Base-by-base conservation (phyloP, 2,113 vertebrate genomes). In the Ondatra zibethicus region DNA sequence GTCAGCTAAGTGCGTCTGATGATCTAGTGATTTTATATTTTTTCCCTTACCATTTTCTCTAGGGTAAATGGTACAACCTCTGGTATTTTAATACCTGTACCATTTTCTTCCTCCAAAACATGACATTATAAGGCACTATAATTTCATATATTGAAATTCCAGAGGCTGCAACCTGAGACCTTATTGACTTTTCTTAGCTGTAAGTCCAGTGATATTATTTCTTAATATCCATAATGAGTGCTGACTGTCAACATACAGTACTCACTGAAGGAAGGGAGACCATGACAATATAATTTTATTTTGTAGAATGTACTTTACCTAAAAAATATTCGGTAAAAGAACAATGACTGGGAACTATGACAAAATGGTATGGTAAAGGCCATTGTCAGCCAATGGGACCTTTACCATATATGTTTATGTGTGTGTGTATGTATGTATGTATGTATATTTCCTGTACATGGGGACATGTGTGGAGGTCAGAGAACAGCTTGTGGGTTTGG, bases 201-300 rank as follows among this genome's bases (percentile, higher is more conserved):
- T 36, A 58, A 29, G 27, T 76, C 55, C 3, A 70, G 31, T 45
- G 55, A 1, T 58, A 58, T 88, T 23, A 29, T 72, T n/a, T 65
- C 68, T 72, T 80, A 27, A 33, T 9, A 86, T 65, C 61, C 2
- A 14, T 1, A 5, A 65, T 50, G 27, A 25, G 11, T n/a, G 23
- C 72, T 89, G 70, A 10, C 42, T 86, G 47, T 85, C 31, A 92
- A 23, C 27, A 70, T 78, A 52, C 17, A 55, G 10, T 29, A 76
- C 82, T 87, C 76, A 87, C 39, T 78, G 31, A 33, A 91, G 89
- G 84, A 88, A 91, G 33, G 95, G 19, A 95, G 10, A 0, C 33
- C 31, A 63, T 14, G 47, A 72, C 11, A 27, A 65, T 27, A 7
- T 72, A 78, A 13, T 23, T 76, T 86, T 87, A 45, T 55, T 58